phyloP scores from a whole-genome alignment of 2,113 vertebrate species.

The Crotalus viridis region DNA sequence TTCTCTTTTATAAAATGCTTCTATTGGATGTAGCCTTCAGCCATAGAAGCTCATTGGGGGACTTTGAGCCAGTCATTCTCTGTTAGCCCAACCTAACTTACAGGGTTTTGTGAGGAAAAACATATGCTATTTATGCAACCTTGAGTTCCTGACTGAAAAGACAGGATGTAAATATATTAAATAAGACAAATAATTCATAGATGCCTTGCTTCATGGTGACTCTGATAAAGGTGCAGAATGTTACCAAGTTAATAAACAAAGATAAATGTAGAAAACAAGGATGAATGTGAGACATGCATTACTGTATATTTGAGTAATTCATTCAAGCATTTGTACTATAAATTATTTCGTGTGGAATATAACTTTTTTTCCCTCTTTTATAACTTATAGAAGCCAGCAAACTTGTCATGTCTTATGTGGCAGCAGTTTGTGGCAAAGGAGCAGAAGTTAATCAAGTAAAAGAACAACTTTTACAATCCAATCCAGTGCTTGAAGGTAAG shows the following conservation, averaged over 20 bases:
- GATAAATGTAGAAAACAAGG: neutral
- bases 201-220: neutral
- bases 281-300: neutral
- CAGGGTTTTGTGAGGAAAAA: neutral
- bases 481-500: conserved; percentile 97
- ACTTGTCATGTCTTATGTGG: conserved; percentile 98
- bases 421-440: conserved; percentile 97
- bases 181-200: neutral
- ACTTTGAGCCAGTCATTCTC: neutral
- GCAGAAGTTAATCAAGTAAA: conserved; percentile 98
- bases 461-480: conserved; percentile 97
- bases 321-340: neutral
- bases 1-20: neutral
- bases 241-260: neutral
- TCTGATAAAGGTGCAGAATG: neutral
- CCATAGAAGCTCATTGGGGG: neutral
- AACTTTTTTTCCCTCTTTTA: neutral
- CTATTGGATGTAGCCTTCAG: neutral
- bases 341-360: neutral
- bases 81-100: neutral
- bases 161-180: neutral
- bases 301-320: neutral
- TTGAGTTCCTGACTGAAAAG: neutral
- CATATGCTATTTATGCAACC: neutral
- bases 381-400: conserved; percentile 90